Base-by-base conservation (phyloP, 2,888 invertebrate species). In the Acrobasis suavella region DNA sequence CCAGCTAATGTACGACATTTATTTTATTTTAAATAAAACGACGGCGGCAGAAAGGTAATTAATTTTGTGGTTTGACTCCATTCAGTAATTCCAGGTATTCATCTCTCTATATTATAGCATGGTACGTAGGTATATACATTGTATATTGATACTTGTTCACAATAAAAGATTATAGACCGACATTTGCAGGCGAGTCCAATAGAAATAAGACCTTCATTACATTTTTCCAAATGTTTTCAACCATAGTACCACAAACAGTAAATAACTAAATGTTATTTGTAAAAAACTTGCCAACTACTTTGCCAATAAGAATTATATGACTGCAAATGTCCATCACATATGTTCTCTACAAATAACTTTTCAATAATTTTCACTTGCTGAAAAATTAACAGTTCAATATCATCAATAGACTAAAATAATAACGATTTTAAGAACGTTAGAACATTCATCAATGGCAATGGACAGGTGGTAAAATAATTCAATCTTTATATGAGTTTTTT, bases 121-220 rank as follows among this genome's bases (percentile, higher is more conserved):
- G n/a, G 12, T 46, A 14, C 14, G 46, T n/a, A 46, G 0, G n/a
- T 7, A 14, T 12, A 12, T n/a, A 14, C 1, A 51, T 22, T 32
- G 14, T 2, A 46, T 56, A 56, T 12, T 38, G 56, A 56, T 56
- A 56, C 56, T 56, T 42, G 56, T 15, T 42, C 17, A 42, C 16
- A 15, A 39, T 39, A 46, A 46, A 56, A 56, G 22, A 56, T n/a
- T 22, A 17, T 14, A 22, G 32, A 1, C 42, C 42, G 22, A 42
- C 56, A 56, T 42, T 22, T 15, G 10, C 54, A 37, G 37, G 37
- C 15, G 54, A n/a, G 37, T 15, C n/a, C 15, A 54, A 9, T 14
- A 14, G n/a, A 46, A 14, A 14, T 46, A n/a, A 46, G 46, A 14
- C 10, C 5, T 42, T 12, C 2, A 10, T 42, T 39, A 39, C n/a